Conservation (phyloP, 2,888 invertebrate genomes). For the Tachina fera region DNA sequence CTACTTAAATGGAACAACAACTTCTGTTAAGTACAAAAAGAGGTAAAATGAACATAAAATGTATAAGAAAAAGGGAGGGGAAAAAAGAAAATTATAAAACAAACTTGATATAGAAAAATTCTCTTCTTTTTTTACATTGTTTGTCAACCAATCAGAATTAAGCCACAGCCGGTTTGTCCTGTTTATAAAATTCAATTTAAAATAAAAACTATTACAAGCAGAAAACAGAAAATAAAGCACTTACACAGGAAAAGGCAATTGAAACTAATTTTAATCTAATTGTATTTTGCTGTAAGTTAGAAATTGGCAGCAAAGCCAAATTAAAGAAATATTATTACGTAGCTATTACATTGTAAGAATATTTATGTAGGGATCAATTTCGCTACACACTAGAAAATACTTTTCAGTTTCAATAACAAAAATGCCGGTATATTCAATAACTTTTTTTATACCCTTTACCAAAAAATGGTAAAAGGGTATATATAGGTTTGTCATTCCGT, state of each 20-base stretch:
- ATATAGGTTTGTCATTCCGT: too few relatives aligned
- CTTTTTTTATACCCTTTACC: too few relatives aligned
- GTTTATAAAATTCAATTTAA: constrained; percentile 42
- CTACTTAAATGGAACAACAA: constrained; percentile 41
- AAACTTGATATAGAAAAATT: constrained; percentile 12
- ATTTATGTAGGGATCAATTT: too few relatives aligned
- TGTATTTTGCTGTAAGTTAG: not conserved
- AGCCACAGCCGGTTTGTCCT: constrained; percentile 36
- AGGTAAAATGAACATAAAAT: constrained; percentile 30
- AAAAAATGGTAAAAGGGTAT: too few relatives aligned
- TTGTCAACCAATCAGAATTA: constrained; percentile 59
- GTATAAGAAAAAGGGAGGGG: not conserved
- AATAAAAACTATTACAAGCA: not conserved
- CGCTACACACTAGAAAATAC: too few relatives aligned
- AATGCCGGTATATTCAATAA: too few relatives aligned
- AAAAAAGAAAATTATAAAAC: constrained; percentile 18
- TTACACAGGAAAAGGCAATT: not conserved
- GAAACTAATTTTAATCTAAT: not conserved
- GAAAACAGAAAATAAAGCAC: not conserved
- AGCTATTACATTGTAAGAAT: too few relatives aligned
- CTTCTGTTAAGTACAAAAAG: constrained; percentile 23
- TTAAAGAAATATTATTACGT: too few relatives aligned
- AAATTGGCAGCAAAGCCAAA: not conserved
- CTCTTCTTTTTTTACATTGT: not conserved
- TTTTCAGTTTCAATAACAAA: too few relatives aligned